These are phyloP conservation scores for Periophthalmus modestus DNA, from an alignment of 2,113 vertebrate genomes.

Conservation along the genomic window DNA sequence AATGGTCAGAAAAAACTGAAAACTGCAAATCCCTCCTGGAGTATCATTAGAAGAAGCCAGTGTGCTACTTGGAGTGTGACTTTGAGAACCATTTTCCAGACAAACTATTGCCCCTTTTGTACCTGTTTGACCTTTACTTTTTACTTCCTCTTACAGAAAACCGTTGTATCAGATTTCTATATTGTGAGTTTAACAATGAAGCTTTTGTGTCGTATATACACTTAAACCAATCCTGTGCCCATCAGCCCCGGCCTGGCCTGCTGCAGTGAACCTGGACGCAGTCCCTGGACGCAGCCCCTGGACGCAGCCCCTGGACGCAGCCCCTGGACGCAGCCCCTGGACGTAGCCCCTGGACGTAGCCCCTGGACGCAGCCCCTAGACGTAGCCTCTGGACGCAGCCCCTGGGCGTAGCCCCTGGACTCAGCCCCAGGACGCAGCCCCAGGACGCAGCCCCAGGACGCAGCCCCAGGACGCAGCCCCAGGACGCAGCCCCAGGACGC, in stretches of 20 bases:
- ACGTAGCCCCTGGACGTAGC: no score
- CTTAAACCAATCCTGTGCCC: conserved; percentile 55
- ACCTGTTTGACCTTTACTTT: background rate
- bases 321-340: no score
- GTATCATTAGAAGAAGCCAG: background rate
- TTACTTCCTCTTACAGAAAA: background rate
- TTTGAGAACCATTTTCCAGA: background rate
- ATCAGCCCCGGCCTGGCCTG: conserved; percentile 11
- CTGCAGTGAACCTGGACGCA: no score
- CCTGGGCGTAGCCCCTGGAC: no score
- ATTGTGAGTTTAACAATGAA: conserved; percentile 58
- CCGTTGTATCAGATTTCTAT: conserved; percentile 57
- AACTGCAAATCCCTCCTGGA: background rate
- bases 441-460: no score
- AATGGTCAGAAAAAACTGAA: no score
- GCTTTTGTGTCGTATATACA: conserved; percentile 47
- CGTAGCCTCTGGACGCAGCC: no score
- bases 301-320: no score
- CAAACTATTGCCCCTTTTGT: background rate
- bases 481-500: no score
- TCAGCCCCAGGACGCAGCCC: no score
- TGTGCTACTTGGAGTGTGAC: background rate
- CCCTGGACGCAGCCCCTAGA: no score
- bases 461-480: no score
- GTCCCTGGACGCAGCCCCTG: background rate